phyloP scores from a whole-genome alignment of 1,140 invertebrate species.

The fruit fly (Drosophila melanogaster) region DNA sequence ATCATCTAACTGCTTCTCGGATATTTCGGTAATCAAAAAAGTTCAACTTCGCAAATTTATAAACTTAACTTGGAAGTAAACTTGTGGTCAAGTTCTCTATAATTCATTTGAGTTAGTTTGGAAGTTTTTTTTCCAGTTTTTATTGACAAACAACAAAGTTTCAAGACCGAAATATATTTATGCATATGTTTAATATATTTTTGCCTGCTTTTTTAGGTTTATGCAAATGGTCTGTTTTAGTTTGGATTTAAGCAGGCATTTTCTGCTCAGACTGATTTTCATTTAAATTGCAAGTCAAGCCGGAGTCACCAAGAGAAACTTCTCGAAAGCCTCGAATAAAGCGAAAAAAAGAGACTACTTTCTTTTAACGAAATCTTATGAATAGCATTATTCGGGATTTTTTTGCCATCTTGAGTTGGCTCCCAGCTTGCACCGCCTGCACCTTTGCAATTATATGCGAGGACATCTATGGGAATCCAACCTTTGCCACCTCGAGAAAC shows the following conservation, averaged over 20 bases:
- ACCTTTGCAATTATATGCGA: conserved; percentile 49
- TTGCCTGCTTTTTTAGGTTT: conserved; percentile 29
- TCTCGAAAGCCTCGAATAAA: conserved; percentile 40
- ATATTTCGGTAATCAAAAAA: conserved; percentile 35
- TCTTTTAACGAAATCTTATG: conserved; percentile 64
- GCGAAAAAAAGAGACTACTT: conserved; percentile 40
- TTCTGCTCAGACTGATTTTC: conserved; percentile 61
- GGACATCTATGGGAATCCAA: conserved; percentile 56
- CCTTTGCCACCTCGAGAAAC: conserved; percentile 32
- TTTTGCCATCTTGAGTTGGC: conserved; percentile 26
- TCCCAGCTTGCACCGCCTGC: conserved; percentile 16
- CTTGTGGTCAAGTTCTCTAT: conserved; percentile 31
- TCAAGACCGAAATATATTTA: conserved; percentile 18
- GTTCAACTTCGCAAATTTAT: conserved; percentile 20
- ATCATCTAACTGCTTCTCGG: not conserved
- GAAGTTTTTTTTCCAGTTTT: conserved; percentile 18
- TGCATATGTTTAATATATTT: conserved; percentile 31
- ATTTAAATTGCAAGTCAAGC: conserved; percentile 66
- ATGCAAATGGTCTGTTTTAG: conserved; percentile 46
- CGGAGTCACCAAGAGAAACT: conserved; percentile 36
- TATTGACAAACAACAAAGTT: conserved; percentile 29
- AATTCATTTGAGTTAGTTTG: conserved; percentile 26
- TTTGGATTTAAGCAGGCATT: conserved; percentile 45
- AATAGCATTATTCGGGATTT: conserved; percentile 66
- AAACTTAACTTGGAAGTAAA: conserved; percentile 7